These are phyloP conservation scores for Leucophenga montana DNA, from an alignment of 2,888 invertebrate genomes.

Conservation along the genomic window DNA sequence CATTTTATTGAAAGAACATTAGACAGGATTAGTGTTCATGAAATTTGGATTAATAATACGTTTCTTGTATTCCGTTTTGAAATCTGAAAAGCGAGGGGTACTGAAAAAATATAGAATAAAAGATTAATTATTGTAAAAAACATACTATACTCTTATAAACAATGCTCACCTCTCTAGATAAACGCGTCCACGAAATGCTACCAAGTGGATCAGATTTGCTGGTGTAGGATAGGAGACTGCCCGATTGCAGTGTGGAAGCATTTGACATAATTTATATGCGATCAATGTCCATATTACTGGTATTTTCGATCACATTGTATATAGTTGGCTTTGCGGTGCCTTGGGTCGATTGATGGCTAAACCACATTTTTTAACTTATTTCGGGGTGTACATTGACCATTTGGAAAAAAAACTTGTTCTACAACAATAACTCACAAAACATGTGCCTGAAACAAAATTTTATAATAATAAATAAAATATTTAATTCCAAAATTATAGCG, in stretches of 20 bases:
- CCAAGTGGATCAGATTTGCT: constrained; percentile 90
- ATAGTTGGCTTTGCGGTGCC: constrained; percentile 90
- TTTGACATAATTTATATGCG: constrained; percentile 87
- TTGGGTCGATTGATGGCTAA: constrained; percentile 81
- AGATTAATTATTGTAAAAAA: no score
- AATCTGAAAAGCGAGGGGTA: constrained; percentile 63
- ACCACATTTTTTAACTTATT: constrained; percentile 83
- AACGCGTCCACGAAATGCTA: constrained; percentile 80
- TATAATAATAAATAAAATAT: no score
- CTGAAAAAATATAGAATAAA: constrained; percentile 29
- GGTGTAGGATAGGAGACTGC: constrained; percentile 90
- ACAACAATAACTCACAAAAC: constrained; percentile 95
- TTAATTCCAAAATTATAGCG: neutral
- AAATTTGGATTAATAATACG: constrained; percentile 76
- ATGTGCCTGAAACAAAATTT: constrained; percentile 79
- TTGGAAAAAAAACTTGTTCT: constrained; percentile 84
- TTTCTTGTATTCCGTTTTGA: constrained; percentile 74
- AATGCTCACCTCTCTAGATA: constrained; percentile 67
- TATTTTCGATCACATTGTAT: constrained; percentile 89
- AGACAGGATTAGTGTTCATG: constrained; percentile 77
- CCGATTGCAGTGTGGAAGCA: constrained; percentile 88
- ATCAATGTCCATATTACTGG: constrained; percentile 80
- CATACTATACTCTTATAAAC: no score
- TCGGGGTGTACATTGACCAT: constrained; percentile 61
- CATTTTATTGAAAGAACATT: no score